Evolutionary conservation across 2,888 invertebrate genomes (phyloP), one percentile per base, ranked within the genome.

Genomic region (Clanis bilineata): DNA sequence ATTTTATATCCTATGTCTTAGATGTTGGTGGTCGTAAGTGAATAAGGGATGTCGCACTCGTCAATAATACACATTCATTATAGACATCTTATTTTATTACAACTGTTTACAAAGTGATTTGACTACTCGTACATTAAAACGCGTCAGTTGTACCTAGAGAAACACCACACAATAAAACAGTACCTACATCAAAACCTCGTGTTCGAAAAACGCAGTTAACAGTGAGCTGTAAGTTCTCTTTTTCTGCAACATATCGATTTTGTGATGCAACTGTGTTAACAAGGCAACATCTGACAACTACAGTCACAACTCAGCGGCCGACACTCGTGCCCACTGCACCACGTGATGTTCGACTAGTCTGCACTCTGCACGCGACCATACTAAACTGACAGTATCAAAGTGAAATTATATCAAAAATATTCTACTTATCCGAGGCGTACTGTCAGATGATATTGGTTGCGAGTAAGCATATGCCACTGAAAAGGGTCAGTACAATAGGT

Each of bases 71-170:
- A 10, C 51, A 51, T 51, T 18, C 2, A 28, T 51, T 18, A 25
- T 18, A 51, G 51, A 51, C 32, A 51, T 51, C 28, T 51, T 32
- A 51, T 51, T 51, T 51, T 32, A 51, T 51, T 32, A 18, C 51
- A 51, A 18, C 51, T 51, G 51, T 51, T 32, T 32, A 51, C 47
- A 51, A 45, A 51, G 28, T 51, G 32, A 51, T 18, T 51, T 32
- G 51, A 18, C 51, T 9, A 32, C 2, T 28, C 47, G 47, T 23
- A 12, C n/a, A n/a, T 25, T 28, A 45, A 22, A 23, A 45, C 28
- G 47, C n/a, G 15, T 15, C 25, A 9, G 21, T 3, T 23, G 15
- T 25, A 25, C 23, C 6, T 9, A 47, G 1, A 25, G n/a, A 18
- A 18, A 18, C 6, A 45, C 22, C n/a, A 25, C 44, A 5, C 22